Conservation (phyloP, 2,797 vertebrate genomes). For the Lithobates sylvaticus region DNA sequence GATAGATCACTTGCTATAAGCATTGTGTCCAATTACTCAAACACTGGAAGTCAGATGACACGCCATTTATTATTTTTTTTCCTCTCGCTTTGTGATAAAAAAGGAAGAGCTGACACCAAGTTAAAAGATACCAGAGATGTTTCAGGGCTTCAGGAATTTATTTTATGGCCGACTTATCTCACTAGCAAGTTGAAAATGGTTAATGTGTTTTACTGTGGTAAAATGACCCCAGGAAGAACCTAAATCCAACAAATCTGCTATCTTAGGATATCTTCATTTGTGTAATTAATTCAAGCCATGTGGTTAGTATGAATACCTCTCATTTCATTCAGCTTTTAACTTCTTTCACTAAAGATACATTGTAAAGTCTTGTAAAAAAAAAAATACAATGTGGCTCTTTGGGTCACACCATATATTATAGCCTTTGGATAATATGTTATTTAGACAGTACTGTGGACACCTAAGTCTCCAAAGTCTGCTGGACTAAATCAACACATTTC, state of each 20-base stretch:
- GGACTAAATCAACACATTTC: too few relatives aligned
- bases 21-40: constrained; percentile 26
- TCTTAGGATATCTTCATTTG: constrained; percentile 9
- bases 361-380: neutral
- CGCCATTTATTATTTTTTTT: constrained; percentile 37
- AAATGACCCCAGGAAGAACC: neutral
- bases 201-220: constrained; percentile 10
- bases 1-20: constrained; percentile 38
- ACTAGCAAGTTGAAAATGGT: constrained; percentile 20
- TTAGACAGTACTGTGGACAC: too few relatives aligned
- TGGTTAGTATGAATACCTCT: neutral
- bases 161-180: constrained; percentile 24
- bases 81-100: constrained; percentile 36
- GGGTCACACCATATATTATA: too few relatives aligned
- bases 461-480: too few relatives aligned
- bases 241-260: constrained; percentile 7
- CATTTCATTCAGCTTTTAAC: neutral
- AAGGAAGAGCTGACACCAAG: constrained; percentile 20
- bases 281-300: neutral
- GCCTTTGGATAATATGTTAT: too few relatives aligned
- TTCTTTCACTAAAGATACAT: neutral
- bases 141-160: constrained; percentile 33
- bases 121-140: constrained; percentile 43
- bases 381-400: too few relatives aligned
- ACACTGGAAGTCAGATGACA: constrained; percentile 50